Base-by-base conservation (phyloP, 2,113 vertebrate genomes). In the Ptilonorhynchus violaceus region DNA sequence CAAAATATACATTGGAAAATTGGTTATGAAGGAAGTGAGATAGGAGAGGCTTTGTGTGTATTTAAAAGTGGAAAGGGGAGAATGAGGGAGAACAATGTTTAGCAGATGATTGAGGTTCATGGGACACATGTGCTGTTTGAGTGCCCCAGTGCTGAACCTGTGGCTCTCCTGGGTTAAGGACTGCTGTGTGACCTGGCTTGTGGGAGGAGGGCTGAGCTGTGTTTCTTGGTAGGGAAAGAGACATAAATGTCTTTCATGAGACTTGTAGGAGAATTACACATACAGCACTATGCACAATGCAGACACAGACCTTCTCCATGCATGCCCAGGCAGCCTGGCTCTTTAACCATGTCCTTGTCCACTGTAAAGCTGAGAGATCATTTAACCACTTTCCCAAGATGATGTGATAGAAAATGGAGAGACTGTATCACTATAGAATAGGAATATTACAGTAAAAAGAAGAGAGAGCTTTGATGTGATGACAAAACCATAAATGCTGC, bases 181-280 rank as follows among this genome's bases (percentile, higher is more conserved):
- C 11, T 31, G 8, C 28, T 39, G 13, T 31, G 7, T 24, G 35
- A 35, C 42, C 27, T 7, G 18, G 47, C 53, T 20, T 46, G 42
- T 68, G 53, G 22, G 49, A 68, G 37, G 19, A 52, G 35, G 28
- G 11, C 37, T 81, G 58, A 67, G 53, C 53, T 70, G 13, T 31
- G 33, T 72, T 35, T 50, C 33, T 21, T 62, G 17, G 19, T 21
- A 52, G 14, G 30, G 11, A 37, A 74, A 56, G 60, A 25, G 42
- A n/a, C 15, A 18, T 10, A 2, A 24, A 5, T 12, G 15, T 53
- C 24, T 85, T 49, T 60, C 28, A 8, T 69, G 58, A 85, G 39
- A 44, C 12, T 30, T 5, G 5, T 42, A 33, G 1, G 3, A 25
- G 63, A 22, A 2, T 2, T 52, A 13, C 25, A 11, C 6, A 3